Percentiles rank a stretch among this genome's conserved stretches.
Evolutionary conservation across 2,888 invertebrate genomes (phyloP).

Genomic region (Hemicrepidius hirtus): DNA sequence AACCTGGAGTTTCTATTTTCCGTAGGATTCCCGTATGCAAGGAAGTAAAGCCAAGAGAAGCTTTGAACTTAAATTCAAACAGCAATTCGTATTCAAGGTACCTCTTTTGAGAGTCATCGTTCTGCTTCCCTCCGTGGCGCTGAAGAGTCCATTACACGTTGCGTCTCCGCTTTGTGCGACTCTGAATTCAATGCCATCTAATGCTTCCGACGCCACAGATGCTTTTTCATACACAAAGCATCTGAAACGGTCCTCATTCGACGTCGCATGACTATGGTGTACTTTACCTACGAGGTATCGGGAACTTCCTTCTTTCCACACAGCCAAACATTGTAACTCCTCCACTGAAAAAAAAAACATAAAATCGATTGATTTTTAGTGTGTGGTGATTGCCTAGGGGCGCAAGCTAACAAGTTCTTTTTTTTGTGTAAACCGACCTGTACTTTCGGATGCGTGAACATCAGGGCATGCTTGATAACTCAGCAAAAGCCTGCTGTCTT

Average conservation of each 20-base stretch:
- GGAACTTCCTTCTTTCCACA: constrained; percentile 95
- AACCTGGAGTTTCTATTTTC: constrained; percentile 26
- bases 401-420: background rate
- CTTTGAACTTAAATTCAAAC: constrained; percentile 52
- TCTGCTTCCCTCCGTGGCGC: constrained; percentile 89
- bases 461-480: constrained; percentile 96
- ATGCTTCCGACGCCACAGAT: constrained; percentile 70
- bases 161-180: constrained; percentile 95
- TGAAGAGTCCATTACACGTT: constrained; percentile 93
- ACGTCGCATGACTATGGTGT: constrained; percentile 91
- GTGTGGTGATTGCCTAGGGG: background rate
- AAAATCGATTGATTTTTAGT: background rate
- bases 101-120: constrained; percentile 89
- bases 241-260: constrained; percentile 93
- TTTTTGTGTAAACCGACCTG: constrained; percentile 76
- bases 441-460: constrained; percentile 91
- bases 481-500: constrained; percentile 91
- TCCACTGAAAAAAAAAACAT: constrained; percentile 81
- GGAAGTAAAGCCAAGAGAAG: constrained; percentile 42
- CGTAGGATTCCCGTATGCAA: constrained; percentile 23
- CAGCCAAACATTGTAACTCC: constrained; percentile 92
- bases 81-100: constrained; percentile 66
- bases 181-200: constrained; percentile 75
- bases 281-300: constrained; percentile 93
- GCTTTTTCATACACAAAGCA: constrained; percentile 96